Conservation (phyloP, 2,888 invertebrate species). For the Rhagonycha fulva region DNA sequence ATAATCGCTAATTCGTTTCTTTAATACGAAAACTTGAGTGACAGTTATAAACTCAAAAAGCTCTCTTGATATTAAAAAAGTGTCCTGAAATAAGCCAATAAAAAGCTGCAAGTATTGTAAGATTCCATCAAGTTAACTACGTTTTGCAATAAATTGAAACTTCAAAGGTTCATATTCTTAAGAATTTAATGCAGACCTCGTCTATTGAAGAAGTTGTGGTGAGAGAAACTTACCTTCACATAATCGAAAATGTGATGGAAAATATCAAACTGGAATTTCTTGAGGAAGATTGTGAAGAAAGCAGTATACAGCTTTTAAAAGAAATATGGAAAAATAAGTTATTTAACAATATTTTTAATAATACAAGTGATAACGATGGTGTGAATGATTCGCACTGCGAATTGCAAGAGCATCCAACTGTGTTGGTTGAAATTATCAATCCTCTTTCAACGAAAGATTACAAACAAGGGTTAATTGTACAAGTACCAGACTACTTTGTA, state of each 20-base stretch:
- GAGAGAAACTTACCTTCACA: slow-evolving; percentile 81
- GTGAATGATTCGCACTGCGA: not conserved
- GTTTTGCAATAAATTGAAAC: not conserved
- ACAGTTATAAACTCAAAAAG: not conserved
- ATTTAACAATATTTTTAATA: slow-evolving; percentile 51
- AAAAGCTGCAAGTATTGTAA: not conserved
- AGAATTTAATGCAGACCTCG: not conserved
- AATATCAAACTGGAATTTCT: slow-evolving; percentile 92
- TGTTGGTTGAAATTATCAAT: slow-evolving; percentile 74
- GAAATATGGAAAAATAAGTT: slow-evolving; percentile 94
- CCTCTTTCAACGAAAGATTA: slow-evolving; percentile 75
- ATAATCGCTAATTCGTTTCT: not conserved
- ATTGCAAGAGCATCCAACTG: slow-evolving; percentile 55
- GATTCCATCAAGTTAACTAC: not conserved
- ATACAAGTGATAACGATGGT: not conserved
- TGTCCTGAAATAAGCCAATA: not conserved
- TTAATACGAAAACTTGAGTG: not conserved
- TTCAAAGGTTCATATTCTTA: not conserved
- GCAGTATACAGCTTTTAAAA: slow-evolving; percentile 92
- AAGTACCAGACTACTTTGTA: slow-evolving; percentile 83
- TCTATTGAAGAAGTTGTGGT: slow-evolving; percentile 5
- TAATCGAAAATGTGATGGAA: slow-evolving; percentile 95
- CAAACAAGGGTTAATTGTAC: slow-evolving; percentile 80
- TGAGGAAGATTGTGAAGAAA: slow-evolving; percentile 97
- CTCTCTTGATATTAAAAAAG: not conserved